Evolutionary conservation across 2,113 vertebrate genomes (phyloP), one percentile per base, ranked within the genome.

Genomic region (Chloroceryle aenea): DNA sequence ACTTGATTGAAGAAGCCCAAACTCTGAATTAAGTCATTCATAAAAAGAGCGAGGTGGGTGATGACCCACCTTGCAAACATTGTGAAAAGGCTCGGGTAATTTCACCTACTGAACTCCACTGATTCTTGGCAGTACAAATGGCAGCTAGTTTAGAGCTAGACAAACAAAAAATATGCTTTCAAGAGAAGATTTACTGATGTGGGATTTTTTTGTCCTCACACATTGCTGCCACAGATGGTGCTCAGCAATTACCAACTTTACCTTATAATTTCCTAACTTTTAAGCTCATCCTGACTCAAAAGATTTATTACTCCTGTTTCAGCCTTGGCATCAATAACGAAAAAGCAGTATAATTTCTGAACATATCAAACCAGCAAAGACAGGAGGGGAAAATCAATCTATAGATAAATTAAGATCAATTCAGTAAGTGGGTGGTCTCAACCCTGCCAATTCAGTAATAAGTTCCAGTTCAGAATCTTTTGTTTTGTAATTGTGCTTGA

Each of bases 401-500:
- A 80, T 40, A 84, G 47, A 69, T 56, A 58, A 90, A 84, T 90
- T 80, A 86, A 22, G 68, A 95, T 93, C 68, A 90, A 80, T 96
- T 94, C 40, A 74, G 22, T 76, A 90, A 87, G n/a, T 62, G 18
- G 67, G 64, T 90, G 47, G 42, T 64, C 73, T 95, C 85, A n/a
- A 86, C 27, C 23, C 71, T 85, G 29, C 66, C 48, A 87, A 80
- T 79, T 38, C 36, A n/a, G 30, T 58, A 78, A 45, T 58, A 88
- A 93, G 15, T 63, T 71, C 43, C 83, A 87, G 40, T 85, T 96
- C n/a, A 76, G 36, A 11, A 75, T 76, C 30, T 67, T 97, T 92
- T 96, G 42, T 93, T 85, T 61, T 76, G 29, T 89, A 96, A 97
- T 89, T 94, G 58, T 59, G 85, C 75, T 89, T 95, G 48, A 85